Conservation (phyloP, 2,888 invertebrate genomes). For the Agelastica alni region DNA sequence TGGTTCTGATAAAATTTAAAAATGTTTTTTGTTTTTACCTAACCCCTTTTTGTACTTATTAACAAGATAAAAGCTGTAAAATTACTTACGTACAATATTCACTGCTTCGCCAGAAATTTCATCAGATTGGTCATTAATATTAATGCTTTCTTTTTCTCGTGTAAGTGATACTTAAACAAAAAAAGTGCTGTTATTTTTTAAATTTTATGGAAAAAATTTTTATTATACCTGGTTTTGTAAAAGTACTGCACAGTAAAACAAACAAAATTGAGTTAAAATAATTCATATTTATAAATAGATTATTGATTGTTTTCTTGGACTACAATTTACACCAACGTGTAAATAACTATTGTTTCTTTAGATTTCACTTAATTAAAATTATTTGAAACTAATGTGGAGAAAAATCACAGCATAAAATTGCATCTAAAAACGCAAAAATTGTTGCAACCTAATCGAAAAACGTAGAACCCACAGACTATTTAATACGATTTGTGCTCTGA, state of each 20-base stretch:
- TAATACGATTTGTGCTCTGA: too few species aligned
- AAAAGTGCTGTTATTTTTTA: too few species aligned
- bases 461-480: too few species aligned
- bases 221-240: constrained; percentile 11
- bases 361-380: constrained; percentile 16
- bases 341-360: neutral
- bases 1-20: too few species aligned
- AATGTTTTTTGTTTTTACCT: too few species aligned
- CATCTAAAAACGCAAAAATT: too few species aligned
- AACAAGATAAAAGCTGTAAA: too few species aligned
- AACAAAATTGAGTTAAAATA: constrained; percentile 16
- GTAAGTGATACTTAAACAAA: neutral
- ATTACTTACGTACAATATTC: neutral
- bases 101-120: neutral
- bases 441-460: too few species aligned
- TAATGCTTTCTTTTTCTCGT: neutral
- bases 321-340: constrained; percentile 1
- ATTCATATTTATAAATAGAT: constrained; percentile 18
- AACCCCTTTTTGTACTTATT: too few species aligned
- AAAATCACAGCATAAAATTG: too few species aligned
- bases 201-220: neutral
- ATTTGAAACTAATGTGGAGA: too few species aligned
- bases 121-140: neutral
- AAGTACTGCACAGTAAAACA: constrained; percentile 6
- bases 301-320: constrained; percentile 6